Percentiles rank a stretch among this genome's conserved stretches.
Conservation (phyloP, 2,888 invertebrate species). For the Arctia plantaginis region DNA sequence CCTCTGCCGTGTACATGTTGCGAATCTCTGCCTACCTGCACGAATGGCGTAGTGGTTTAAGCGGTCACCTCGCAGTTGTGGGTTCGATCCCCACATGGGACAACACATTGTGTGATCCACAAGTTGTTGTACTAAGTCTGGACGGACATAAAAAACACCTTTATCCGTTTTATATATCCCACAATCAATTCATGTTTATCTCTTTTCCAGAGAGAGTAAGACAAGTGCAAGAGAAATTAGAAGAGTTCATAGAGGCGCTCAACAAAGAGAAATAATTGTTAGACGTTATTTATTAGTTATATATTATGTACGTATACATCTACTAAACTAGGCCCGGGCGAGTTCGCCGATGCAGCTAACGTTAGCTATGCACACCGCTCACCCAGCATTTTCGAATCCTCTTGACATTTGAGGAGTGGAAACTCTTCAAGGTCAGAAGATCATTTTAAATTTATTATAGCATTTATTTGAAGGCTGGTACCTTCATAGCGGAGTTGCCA, state of each 20-base stretch:
- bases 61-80: too few species aligned
- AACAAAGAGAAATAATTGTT: conserved; percentile 96
- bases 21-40: too few species aligned
- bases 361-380: not conserved
- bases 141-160: too few species aligned
- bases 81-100: too few species aligned
- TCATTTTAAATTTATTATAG: not conserved
- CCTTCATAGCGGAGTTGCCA: too few species aligned
- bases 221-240: conserved; percentile 98
- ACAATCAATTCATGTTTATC: conserved; percentile 24
- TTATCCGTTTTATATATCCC: too few species aligned
- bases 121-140: too few species aligned
- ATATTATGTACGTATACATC: conserved; percentile 29
- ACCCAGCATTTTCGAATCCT: not conserved
- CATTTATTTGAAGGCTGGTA: not conserved
- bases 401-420: not conserved
- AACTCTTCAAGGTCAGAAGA: not conserved
- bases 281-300: conserved; percentile 59
- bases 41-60: too few species aligned
- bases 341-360: conserved; percentile 24
- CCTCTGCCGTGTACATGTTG: too few species aligned
- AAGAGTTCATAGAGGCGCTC: conserved; percentile 98
- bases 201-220: conserved; percentile 94
- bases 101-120: too few species aligned
- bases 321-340: conserved; percentile 13